Evolutionary conservation across 2,888 invertebrate species (phyloP).

Genomic region (Horisme vitalbata): DNA sequence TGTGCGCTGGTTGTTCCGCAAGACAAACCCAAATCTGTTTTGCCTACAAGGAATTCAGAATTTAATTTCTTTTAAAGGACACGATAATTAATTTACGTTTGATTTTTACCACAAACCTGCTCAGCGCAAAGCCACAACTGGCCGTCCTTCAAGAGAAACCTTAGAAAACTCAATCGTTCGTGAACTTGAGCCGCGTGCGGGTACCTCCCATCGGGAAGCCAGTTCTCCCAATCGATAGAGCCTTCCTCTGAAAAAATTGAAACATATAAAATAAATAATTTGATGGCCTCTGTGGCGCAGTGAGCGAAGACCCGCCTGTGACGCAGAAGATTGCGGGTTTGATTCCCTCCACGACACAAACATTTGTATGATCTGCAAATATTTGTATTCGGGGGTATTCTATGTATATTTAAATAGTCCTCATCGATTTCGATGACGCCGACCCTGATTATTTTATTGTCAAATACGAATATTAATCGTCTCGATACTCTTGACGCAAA

Average conservation of each 20-base stretch:
- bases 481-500: too few relatives aligned
- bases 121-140: constrained; percentile 98
- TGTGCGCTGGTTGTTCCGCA: constrained; percentile 95
- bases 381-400: too few relatives aligned
- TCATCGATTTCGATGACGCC: too few relatives aligned
- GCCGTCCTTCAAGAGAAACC: constrained; percentile 96
- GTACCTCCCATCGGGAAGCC: constrained; percentile 93
- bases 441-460: too few relatives aligned
- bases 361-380: too few relatives aligned
- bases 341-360: too few relatives aligned
- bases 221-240: constrained; percentile 89
- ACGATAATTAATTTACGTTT: neutral
- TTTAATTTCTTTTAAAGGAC: constrained; percentile 13
- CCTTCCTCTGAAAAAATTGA: constrained; percentile 83
- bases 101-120: constrained; percentile 77
- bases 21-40: constrained; percentile 98
- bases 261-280: neutral
- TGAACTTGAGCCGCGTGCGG: constrained; percentile 96
- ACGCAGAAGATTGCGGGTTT: too few relatives aligned
- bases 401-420: too few relatives aligned
- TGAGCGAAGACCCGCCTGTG: too few relatives aligned
- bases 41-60: constrained; percentile 76
- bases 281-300: too few relatives aligned
- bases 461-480: too few relatives aligned
- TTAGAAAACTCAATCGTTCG: constrained; percentile 95